Conservation (phyloP, 2,113 vertebrate species). For the Geococcyx californianus region DNA sequence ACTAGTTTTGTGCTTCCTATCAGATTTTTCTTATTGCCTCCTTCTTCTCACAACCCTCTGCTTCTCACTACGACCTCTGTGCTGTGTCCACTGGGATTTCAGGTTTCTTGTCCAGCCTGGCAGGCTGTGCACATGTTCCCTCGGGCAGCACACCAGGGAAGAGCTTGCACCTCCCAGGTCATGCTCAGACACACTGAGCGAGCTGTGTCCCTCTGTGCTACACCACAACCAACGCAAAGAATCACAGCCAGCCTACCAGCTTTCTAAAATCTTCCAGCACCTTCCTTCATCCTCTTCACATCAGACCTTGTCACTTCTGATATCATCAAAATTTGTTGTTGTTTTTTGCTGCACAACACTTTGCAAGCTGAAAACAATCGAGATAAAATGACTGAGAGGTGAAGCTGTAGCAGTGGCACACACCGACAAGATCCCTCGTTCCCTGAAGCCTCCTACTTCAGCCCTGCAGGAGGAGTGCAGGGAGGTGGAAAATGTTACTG, state of each 20-base stretch:
- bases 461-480: not conserved
- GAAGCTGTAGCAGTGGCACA: not conserved
- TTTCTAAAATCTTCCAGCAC: not conserved
- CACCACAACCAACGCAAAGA: fast-evolving
- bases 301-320: not conserved
- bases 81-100: not conserved
- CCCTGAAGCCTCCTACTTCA: not conserved
- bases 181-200: not conserved
- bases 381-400: not conserved
- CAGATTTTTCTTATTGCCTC: not conserved
- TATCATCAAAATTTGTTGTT: not conserved
- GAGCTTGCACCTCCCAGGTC: not conserved
- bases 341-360: not conserved
- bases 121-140: not conserved
- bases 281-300: not conserved
- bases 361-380: not conserved
- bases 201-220: not conserved
- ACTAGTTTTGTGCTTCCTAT: not conserved
- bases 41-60: not conserved
- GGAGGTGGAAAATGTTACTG: not conserved
- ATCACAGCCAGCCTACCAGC: no score
- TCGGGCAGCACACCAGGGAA: not conserved
- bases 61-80: not conserved
- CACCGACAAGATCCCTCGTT: not conserved
- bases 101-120: not conserved